phyloP scores from a whole-genome alignment of 64 coral and sea anemone genomes.

The Cladopsammia gracilis region DNA sequence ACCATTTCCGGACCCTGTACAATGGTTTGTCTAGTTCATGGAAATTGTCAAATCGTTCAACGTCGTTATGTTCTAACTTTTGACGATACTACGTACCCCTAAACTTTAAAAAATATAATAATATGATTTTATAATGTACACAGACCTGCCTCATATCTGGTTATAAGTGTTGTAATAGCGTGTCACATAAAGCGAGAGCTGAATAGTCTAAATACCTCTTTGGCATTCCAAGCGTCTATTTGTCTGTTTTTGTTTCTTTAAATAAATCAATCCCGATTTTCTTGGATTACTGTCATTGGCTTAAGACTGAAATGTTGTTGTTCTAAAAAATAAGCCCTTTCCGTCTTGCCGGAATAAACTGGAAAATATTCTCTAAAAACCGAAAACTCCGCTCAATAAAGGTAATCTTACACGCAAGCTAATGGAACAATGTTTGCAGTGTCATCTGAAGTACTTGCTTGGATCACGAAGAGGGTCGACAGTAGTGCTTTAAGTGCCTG shows the following conservation, averaged over 20 bases:
- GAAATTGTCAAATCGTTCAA: neutral
- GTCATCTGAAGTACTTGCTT: neutral
- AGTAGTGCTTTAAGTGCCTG: neutral
- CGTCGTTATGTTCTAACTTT: neutral
- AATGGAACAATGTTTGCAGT: constrained; percentile 43
- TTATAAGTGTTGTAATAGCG: neutral
- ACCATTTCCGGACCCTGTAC: constrained; percentile 4
- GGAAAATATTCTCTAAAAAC: neutral
- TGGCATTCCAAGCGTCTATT: constrained; percentile 26
- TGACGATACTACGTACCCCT: neutral
- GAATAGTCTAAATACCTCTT: constrained; percentile 22
- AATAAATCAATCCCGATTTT: neutral
- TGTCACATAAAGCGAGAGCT: neutral
- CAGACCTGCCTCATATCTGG: neutral
- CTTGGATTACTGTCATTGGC: constrained; percentile 1
- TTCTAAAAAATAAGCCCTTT: neutral
- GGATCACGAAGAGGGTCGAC: constrained; percentile 3
- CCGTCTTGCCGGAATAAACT: neutral
- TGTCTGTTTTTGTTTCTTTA: constrained; percentile 20
- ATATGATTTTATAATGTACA: neutral
- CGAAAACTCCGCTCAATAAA: neutral
- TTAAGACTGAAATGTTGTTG: constrained; percentile 5
- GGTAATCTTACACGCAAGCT: constrained; percentile 12
- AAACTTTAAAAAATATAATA: neutral
- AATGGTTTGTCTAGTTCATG: neutral